Evolutionary conservation across 2,888 invertebrate genomes (phyloP).

Genomic region (Phaonia tiefii): DNA sequence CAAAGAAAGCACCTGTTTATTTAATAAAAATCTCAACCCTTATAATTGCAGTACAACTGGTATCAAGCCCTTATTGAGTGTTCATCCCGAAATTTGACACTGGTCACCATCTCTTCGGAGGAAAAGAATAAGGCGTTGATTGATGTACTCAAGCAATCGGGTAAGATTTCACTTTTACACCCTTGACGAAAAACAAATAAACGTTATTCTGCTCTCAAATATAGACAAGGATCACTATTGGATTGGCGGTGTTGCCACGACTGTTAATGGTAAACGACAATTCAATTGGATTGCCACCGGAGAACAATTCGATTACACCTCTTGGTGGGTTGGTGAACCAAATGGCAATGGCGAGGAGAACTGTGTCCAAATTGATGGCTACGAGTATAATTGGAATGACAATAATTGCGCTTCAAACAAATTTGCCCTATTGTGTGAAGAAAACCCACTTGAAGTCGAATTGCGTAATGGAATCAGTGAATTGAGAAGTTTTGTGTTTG

Average conservation of each 20-base stretch:
- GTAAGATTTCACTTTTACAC: too few species aligned
- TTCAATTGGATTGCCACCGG: slow-evolving; percentile 8
- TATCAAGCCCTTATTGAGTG: background rate
- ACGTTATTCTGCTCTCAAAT: too few species aligned
- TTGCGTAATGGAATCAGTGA: background rate
- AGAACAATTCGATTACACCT: background rate
- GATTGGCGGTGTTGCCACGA: slow-evolving; percentile 1
- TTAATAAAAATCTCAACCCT: too few species aligned
- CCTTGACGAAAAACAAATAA: too few species aligned
- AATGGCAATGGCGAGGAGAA: slow-evolving; percentile 21
- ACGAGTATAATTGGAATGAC: slow-evolving; percentile 13
- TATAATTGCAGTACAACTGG: slow-evolving; percentile 12
- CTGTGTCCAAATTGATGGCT: background rate
- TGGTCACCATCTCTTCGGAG: background rate
- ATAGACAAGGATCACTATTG: background rate
- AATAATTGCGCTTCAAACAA: background rate
- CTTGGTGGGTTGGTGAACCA: slow-evolving; percentile 2
- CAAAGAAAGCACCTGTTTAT: too few species aligned
- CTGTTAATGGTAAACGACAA: background rate
- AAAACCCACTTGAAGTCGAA: background rate
- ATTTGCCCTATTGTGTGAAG: slow-evolving; percentile 12
- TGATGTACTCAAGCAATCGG: background rate
- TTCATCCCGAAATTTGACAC: background rate
- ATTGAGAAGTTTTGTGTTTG: background rate
- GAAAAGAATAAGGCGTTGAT: slow-evolving; percentile 17